Percentiles rank a stretch among this genome's conserved stretches.
Evolutionary conservation across 2,888 invertebrate species (phyloP).

Genomic region (Lomographa bimaculata): DNA sequence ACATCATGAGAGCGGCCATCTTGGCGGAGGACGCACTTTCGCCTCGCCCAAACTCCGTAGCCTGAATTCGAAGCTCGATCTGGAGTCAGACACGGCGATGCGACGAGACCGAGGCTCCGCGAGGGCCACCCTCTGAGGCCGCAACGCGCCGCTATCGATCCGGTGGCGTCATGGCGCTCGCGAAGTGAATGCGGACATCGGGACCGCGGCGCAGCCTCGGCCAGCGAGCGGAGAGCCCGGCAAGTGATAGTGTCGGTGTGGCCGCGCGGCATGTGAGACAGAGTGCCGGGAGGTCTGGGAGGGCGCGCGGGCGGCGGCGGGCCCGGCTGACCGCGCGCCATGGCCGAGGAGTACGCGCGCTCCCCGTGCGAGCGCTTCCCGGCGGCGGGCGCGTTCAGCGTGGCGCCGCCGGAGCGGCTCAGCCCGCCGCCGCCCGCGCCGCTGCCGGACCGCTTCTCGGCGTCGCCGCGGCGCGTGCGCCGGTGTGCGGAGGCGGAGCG

Average conservation of each 20-base stretch:
- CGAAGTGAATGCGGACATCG: slow-evolving; percentile 81
- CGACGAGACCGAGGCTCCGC: slow-evolving; percentile 59
- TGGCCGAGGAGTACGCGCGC: slow-evolving; percentile 81
- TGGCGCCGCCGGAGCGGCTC: slow-evolving; percentile 86
- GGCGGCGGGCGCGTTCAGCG: slow-evolving; percentile 82
- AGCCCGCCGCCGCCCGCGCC: slow-evolving; percentile 86
- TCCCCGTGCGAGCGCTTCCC: slow-evolving; percentile 82
- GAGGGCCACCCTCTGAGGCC: slow-evolving; percentile 70
- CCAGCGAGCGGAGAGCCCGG: slow-evolving; percentile 58
- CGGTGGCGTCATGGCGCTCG: slow-evolving; percentile 75
- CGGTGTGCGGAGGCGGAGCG: slow-evolving; percentile 87
- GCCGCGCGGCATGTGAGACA: slow-evolving; percentile 76
- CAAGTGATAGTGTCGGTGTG: slow-evolving; percentile 69
- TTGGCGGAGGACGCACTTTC: slow-evolving; percentile 78
- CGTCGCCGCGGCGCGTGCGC: slow-evolving; percentile 84
- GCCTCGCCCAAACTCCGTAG: slow-evolving; percentile 78
- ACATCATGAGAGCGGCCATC: slow-evolving; percentile 80
- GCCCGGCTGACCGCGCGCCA: slow-evolving; percentile 78
- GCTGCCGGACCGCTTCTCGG: slow-evolving; percentile 83
- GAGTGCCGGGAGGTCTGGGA: slow-evolving; percentile 60
- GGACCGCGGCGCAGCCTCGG: slow-evolving; percentile 67
- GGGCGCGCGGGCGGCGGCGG: slow-evolving; percentile 80
- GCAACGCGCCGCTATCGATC: slow-evolving; percentile 78
- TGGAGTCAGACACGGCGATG: slow-evolving; percentile 54
- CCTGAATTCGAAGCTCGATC: slow-evolving; percentile 57